Conservation (phyloP, 2,888 invertebrate species). For the Hyposoter didymator region DNA sequence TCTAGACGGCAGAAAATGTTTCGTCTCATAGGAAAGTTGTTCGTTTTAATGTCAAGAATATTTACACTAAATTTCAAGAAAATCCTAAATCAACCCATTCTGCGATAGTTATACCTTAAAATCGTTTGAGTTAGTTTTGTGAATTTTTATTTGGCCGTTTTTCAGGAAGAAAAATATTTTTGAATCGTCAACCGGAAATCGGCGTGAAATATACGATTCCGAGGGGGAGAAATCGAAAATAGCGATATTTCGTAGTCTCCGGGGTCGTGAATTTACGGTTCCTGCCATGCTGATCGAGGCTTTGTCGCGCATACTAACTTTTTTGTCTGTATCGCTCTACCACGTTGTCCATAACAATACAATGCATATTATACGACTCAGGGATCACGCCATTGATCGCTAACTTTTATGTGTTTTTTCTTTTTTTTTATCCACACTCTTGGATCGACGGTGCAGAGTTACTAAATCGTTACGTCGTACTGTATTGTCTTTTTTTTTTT, state of each 20-base stretch:
- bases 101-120: too few species aligned
- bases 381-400: constrained; percentile 16
- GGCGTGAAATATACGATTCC: constrained; percentile 4
- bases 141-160: not conserved
- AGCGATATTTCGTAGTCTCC: constrained; percentile 9
- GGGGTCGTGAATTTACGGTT: constrained; percentile 49
- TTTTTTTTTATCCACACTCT: constrained; percentile 9
- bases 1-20: too few species aligned
- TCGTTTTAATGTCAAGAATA: too few species aligned
- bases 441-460: constrained; percentile 10
- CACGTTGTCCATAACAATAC: constrained; percentile 25
- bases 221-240: constrained; percentile 43
- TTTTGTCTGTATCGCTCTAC: constrained; percentile 32
- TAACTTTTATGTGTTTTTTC: constrained; percentile 6
- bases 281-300: constrained; percentile 9
- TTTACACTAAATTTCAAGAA: too few species aligned
- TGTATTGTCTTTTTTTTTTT: constrained; percentile 16
- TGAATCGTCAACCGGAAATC: not conserved
- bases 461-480: constrained; percentile 31
- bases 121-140: not conserved
- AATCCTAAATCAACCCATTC: too few species aligned
- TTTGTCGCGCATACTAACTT: constrained; percentile 54
- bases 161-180: not conserved
- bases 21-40: too few species aligned
- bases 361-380: constrained; percentile 17